Percentiles rank a stretch among this genome's conserved stretches.
phyloP scores from a whole-genome alignment of 2,888 invertebrate genomes.

The Harmothoe impar region DNA sequence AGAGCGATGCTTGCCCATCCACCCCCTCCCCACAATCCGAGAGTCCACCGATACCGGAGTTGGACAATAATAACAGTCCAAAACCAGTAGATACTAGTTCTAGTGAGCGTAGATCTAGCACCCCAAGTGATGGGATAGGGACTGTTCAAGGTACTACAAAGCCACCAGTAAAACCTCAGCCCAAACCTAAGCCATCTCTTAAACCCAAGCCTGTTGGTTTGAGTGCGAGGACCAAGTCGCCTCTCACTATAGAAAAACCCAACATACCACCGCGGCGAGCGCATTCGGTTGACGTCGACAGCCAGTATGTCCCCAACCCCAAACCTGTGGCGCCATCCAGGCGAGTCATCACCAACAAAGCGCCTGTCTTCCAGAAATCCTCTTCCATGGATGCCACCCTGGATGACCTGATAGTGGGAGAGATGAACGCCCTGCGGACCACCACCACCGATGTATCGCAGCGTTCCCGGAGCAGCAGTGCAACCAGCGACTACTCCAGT shows the following conservation, averaged over 20 bases:
- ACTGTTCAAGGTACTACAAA: neutral
- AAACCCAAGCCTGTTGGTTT: neutral
- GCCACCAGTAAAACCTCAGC: neutral
- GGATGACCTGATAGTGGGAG: slow-evolving; percentile 71
- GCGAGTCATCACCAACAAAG: neutral
- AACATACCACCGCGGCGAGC: neutral
- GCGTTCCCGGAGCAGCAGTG: neutral
- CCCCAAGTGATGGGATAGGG: neutral
- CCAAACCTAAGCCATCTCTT: slow-evolving; percentile 28
- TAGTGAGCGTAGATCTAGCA: neutral
- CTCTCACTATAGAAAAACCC: neutral
- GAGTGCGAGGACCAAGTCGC: neutral
- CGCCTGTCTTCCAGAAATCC: slow-evolving; percentile 20
- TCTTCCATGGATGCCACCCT: slow-evolving; percentile 64
- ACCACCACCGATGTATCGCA: neutral
- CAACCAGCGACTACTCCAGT: slow-evolving; percentile 27
- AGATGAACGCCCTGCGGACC: slow-evolving; percentile 66
- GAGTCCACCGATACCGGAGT: neutral
- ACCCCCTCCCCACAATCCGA: neutral
- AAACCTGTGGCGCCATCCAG: neutral
- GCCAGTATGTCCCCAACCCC: slow-evolving; percentile 44
- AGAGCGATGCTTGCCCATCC: slow-evolving; percentile 14
- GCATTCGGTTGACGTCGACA: neutral
- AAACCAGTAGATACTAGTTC: neutral
- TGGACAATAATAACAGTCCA: neutral